Evolutionary conservation across 2,797 vertebrate species (phyloP), one percentile per base, ranked within the genome.

Genomic region (Phoebastria nigripes): DNA sequence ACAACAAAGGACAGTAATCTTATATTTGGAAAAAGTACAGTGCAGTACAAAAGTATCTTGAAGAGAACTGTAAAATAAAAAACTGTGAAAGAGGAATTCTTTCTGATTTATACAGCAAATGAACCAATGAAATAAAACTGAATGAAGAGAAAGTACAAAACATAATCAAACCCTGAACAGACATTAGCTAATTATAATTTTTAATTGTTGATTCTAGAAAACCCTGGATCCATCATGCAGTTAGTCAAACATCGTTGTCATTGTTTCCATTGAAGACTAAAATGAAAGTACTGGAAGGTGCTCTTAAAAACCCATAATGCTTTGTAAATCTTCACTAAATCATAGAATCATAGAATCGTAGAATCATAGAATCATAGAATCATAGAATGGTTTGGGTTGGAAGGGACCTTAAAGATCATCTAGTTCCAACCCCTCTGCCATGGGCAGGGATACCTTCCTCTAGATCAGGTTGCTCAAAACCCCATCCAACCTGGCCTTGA

Each of bases 351-450:
- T 42, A 52, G 37, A 73, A 41, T 9, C 44, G 19, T 46, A 47
- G 41, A 55, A 62, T 15, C 17, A 56, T 44, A 61, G 37, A 37
- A 78, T 39, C 24, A 37, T 26, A 42, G 42, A 63, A 63, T 20
- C 22, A 39, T 37, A 55, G 41, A 67, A 39, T 12, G 5, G 16
- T 29, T 82, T 35, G 24, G 3, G 3, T 77, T 80, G 22, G 22
- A 89, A 92, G 8, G 3, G 7, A 62, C 9, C 26, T 62, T n/a
- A 49, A 79, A 59, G 9, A n/a, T 6, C 1, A 44, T 4, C 39
- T 44, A 2, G 11, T 42, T 55, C 42, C 12, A 61, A 3, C 0
- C 7, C 1, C 1, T 15, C 4, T 44, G 21, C 16, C 18, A 15
- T 14, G 15, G 39, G 19, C 41, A 26, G 17, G 11, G 7, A 52